These are phyloP conservation scores for Eidolon helvum DNA, from an alignment of 2,113 vertebrate genomes.

Conservation along the genomic window DNA sequence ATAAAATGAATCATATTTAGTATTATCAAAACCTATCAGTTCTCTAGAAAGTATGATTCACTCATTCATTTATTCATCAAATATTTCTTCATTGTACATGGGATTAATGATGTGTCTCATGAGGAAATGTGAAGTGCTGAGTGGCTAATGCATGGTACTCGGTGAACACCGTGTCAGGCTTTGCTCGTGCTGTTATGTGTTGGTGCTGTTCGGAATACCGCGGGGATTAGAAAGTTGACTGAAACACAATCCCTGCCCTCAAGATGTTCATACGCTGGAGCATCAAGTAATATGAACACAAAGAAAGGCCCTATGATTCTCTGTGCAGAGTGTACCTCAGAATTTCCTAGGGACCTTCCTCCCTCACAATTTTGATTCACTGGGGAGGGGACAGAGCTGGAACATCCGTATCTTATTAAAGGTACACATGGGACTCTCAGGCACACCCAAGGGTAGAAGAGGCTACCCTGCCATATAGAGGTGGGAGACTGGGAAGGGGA, in stretches of 20 bases:
- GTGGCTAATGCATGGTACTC: rapidly evolving
- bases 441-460: neutral
- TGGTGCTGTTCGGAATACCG: neutral
- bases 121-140: neutral
- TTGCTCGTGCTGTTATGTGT: rapidly evolving
- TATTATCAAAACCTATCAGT: neutral
- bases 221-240: neutral
- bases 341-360: neutral
- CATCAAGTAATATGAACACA: neutral
- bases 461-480: neutral
- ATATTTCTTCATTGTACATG: neutral
- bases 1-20: neutral
- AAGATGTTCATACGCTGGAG: neutral
- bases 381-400: neutral
- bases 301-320: neutral
- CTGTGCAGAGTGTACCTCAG: neutral
- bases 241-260: neutral
- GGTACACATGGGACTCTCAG: neutral
- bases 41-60: slow-evolving; percentile 18
- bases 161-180: rapidly evolving
- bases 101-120: neutral
- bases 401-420: neutral
- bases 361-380: neutral
- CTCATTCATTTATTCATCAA: slow-evolving; percentile 2
- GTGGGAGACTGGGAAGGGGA: neutral